phyloP scores from a whole-genome alignment of 2,888 invertebrate species.

The Salpingus planirostris region DNA sequence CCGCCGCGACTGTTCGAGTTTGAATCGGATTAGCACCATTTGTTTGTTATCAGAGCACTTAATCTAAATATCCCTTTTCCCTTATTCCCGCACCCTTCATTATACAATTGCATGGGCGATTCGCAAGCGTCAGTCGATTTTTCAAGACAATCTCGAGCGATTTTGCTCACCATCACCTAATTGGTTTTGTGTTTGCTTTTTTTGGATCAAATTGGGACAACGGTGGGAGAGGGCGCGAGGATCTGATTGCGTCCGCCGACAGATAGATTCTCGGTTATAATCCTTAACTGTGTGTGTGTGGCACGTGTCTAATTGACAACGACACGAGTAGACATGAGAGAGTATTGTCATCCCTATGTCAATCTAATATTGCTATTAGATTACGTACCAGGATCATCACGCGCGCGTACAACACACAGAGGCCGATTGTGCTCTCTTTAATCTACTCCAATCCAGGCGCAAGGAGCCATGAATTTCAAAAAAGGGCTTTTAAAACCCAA shows the following conservation, averaged over 20 bases:
- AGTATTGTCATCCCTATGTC: slow-evolving; percentile 27
- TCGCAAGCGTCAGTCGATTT: no score
- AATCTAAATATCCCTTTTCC: slow-evolving; percentile 22
- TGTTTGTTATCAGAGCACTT: slow-evolving; percentile 28
- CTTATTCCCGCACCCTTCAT: no score
- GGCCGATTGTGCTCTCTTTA: slow-evolving; percentile 18
- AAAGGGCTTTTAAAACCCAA: slow-evolving; percentile 11
- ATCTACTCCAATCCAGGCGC: slow-evolving; percentile 8
- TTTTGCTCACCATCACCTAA: no score
- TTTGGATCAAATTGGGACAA: no score
- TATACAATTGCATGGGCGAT: no score
- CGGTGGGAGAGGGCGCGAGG: no score
- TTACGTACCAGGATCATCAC: slow-evolving; percentile 27
- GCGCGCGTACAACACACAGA: slow-evolving; percentile 13
- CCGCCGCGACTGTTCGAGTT: slow-evolving; percentile 23
- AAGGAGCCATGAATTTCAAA: slow-evolving; percentile 15
- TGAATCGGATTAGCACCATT: slow-evolving; percentile 30
- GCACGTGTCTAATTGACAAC: slow-evolving; percentile 29
- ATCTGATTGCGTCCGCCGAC: slow-evolving; percentile 1
- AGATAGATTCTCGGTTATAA: slow-evolving; percentile 20
- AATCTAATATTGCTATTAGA: slow-evolving; percentile 37
- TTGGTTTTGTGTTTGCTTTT: no score
- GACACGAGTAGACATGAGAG: slow-evolving; percentile 28
- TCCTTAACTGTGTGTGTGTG: slow-evolving; percentile 20
- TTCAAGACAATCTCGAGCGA: no score